These are phyloP conservation scores for Budorcas taxicolor DNA, from an alignment of 2,113 vertebrate species.

Conservation along the genomic window DNA sequence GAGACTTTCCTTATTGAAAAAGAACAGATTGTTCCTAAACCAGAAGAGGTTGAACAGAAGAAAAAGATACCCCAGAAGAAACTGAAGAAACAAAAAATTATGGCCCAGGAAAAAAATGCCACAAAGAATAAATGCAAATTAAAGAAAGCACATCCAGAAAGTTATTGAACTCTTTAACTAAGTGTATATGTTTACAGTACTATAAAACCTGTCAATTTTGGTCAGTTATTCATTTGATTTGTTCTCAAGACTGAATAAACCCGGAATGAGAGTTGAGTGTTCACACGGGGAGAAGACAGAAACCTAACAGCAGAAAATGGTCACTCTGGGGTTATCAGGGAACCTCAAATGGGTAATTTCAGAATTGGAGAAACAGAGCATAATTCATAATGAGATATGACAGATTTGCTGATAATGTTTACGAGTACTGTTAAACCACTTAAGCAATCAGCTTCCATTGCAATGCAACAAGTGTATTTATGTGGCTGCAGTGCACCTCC, in stretches of 20 bases:
- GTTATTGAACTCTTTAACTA: not conserved
- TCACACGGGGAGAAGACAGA: not conserved
- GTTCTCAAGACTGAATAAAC: not conserved
- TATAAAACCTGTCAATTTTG: not conserved
- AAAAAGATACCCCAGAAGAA: not conserved
- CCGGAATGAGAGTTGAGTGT: not conserved
- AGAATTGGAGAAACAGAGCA: not conserved
- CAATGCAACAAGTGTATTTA: not conserved
- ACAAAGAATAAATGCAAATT: not conserved
- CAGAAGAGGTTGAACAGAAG: not conserved
- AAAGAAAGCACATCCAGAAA: not conserved
- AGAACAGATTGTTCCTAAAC: not conserved
- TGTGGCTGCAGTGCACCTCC: not conserved
- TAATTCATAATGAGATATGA: conserved; percentile 14
- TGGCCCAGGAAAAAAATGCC: not conserved
- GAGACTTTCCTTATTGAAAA: not conserved
- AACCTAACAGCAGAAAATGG: not conserved
- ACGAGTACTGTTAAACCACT: not conserved
- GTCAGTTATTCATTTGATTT: not conserved
- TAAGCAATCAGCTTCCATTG: not conserved
- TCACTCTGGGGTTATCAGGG: not conserved
- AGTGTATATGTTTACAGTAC: not conserved
- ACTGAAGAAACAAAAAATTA: not conserved
- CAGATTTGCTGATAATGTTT: conserved; percentile 2
- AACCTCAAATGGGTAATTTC: not conserved